phyloP scores from a whole-genome alignment of 2,113 vertebrate species.

The Myrmecophaga tridactyla region DNA sequence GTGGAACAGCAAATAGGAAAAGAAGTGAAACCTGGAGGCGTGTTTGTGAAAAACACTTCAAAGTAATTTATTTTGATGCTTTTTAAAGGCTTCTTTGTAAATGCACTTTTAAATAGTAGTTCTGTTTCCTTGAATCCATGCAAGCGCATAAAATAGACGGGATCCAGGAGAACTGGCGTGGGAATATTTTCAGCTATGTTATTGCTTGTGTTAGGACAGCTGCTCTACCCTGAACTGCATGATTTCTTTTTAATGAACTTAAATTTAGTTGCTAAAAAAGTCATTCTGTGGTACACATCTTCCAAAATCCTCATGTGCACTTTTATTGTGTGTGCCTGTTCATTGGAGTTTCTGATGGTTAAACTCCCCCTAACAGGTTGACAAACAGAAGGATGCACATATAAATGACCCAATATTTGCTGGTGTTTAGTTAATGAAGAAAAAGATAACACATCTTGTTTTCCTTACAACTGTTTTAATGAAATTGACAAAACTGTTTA shows the following conservation, averaged over 20 bases:
- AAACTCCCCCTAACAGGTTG: background rate
- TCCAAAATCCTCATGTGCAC: background rate
- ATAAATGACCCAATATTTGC: constrained; percentile 24
- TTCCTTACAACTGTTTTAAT: constrained; percentile 24
- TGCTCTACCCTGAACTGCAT: background rate
- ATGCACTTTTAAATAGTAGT: constrained; percentile 72
- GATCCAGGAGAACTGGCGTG: constrained; percentile 43
- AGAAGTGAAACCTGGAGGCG: constrained; percentile 65
- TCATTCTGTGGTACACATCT: background rate
- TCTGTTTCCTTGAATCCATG: constrained; percentile 60
- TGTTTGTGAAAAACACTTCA: constrained; percentile 68
- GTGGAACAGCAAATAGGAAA: constrained; percentile 71
- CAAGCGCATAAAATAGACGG: constrained; percentile 49
- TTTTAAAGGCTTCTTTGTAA: constrained; percentile 79
- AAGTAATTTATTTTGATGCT: constrained; percentile 73
- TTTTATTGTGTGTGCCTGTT: background rate
- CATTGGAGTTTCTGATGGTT: background rate
- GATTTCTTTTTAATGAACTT: constrained; percentile 19
- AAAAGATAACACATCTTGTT: background rate
- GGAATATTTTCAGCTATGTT: constrained; percentile 12
- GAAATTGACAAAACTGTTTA: background rate
- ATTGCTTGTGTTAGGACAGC: constrained; percentile 53
- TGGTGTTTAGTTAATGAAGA: background rate
- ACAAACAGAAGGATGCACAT: constrained; percentile 30
- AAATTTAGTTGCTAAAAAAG: constrained; percentile 42